Percentiles rank a stretch among this genome's conserved stretches.
These are phyloP conservation scores for Drosophila bocki DNA, from an alignment of 1,140 invertebrate species.

Conservation along the genomic window DNA sequence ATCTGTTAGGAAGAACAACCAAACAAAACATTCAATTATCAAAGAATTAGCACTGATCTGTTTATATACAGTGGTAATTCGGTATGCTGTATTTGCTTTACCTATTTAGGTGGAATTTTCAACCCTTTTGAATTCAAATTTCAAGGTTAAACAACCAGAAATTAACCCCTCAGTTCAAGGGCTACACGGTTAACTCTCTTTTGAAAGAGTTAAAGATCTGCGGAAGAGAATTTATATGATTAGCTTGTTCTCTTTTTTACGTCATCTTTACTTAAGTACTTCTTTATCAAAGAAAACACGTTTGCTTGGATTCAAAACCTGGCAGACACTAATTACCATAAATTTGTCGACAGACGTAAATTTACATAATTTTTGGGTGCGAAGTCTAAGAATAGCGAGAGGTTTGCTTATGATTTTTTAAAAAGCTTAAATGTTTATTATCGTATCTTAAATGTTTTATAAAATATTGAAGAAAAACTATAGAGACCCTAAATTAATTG, in stretches of 20 bases:
- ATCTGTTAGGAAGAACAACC: neutral
- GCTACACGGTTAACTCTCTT: neutral
- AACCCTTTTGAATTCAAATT: slow-evolving; percentile 13
- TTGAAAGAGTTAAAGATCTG: neutral
- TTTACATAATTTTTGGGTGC: slow-evolving; percentile 17
- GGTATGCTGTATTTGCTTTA: neutral
- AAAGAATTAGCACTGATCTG: neutral
- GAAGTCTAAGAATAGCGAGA: neutral
- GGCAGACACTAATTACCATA: slow-evolving; percentile 25
- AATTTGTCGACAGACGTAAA: slow-evolving; percentile 15
- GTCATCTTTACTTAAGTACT: slow-evolving; percentile 15
- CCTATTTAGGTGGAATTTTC: neutral
- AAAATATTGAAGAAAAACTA: neutral
- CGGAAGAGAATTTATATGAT: neutral
- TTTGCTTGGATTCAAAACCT: slow-evolving; percentile 17
- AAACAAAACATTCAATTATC: slow-evolving; percentile 28
- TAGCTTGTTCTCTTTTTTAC: slow-evolving; percentile 3
- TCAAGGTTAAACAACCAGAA: slow-evolving; percentile 1
- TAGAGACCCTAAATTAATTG: too few relatives aligned
- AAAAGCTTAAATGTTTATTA: too few relatives aligned
- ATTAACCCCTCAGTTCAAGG: neutral
- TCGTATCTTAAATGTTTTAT: neutral
- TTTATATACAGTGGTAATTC: neutral
- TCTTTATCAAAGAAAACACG: slow-evolving; percentile 24
- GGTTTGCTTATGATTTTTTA: neutral